Evolutionary conservation across 2,113 vertebrate species (phyloP).

Genomic region (Pollachius pollachius): DNA sequence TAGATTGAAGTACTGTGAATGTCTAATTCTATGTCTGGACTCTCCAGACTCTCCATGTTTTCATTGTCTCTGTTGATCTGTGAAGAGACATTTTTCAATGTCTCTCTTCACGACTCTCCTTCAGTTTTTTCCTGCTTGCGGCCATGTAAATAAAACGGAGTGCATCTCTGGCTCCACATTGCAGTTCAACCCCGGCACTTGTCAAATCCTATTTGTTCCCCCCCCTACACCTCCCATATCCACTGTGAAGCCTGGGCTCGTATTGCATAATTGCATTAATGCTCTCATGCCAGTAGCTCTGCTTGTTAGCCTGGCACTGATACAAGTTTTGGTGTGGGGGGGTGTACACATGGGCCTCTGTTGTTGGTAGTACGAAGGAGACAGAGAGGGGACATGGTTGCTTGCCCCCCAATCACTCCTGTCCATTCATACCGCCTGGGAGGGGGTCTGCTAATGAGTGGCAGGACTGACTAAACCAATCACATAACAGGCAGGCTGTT

Average conservation of each 20-base stretch:
- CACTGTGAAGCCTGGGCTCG: slow-evolving; percentile 26
- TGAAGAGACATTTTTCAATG: no score
- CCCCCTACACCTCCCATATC: neutral
- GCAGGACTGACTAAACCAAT: slow-evolving; percentile 62
- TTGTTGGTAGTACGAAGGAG: slow-evolving; percentile 39
- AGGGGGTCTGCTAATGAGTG: slow-evolving; percentile 66
- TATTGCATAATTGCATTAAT: slow-evolving; percentile 70
- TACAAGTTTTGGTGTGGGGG: slow-evolving; percentile 42
- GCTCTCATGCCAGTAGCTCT: slow-evolving; percentile 52
- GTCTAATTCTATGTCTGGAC: no score
- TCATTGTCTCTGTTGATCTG: no score
- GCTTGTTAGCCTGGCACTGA: slow-evolving; percentile 59
- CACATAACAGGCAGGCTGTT: slow-evolving; percentile 45
- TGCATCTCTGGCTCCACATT: no score
- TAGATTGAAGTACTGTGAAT: no score
- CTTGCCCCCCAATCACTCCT: neutral
- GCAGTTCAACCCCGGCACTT: no score
- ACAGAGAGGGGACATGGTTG: slow-evolving; percentile 43
- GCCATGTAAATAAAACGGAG: no score
- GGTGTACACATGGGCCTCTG: slow-evolving; percentile 57
- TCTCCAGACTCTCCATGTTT: no score
- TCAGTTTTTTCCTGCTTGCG: no score
- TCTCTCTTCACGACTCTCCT: no score
- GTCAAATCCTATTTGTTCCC: no score
- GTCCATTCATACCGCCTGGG: slow-evolving; percentile 46